Evolutionary conservation across 2,888 invertebrate genomes (phyloP), one percentile per base, ranked within the genome.

Genomic region (Epirrita christyi): DNA sequence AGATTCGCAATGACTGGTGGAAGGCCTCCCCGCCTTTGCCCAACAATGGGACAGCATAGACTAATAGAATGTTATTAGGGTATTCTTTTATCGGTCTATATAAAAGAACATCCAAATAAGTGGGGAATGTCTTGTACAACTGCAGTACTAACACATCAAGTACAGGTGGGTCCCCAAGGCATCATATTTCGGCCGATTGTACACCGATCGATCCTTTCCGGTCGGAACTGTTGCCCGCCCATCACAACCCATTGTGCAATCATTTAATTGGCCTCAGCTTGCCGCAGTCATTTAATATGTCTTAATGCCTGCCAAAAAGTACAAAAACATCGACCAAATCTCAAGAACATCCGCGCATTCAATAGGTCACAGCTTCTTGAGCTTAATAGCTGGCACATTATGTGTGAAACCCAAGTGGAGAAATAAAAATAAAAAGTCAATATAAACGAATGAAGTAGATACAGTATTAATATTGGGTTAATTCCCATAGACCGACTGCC

Each of bases 181-280:
- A 81, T 90, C 82, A 65, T 69, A 74, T 88, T 87, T 78, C 88
- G 64, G 64, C 68, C 74, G 73, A 83, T 88, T 89, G 84, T 88
- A 68, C 70, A 70, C 70, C 75, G 82, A 86, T 86, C 80, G 81
- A 80, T 82, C 76, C 81, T 87, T 91, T 92, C 92, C 92, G 92
- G 91, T 89, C 90, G 90, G 90, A 92, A 90, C 89, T 85, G 77
- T 65, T 78, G 75, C 77, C 84, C 88, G 87, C 88, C 89, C 86
- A 85, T 75, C 74, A 72, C 63, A 66, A 64, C 59, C 76, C 75
- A 80, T 86, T 85, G 83, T 84, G 73, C 74, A 79, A 75, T 77
- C 72, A 67, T 86, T 92, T 92, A 92, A 92, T 92, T 92, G 90
- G 85, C 77, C 78, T 70, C 80, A 76, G 75, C 85, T 53, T 54